phyloP scores from a whole-genome alignment of 2,797 vertebrate species.

The Anguilla anguilla region DNA sequence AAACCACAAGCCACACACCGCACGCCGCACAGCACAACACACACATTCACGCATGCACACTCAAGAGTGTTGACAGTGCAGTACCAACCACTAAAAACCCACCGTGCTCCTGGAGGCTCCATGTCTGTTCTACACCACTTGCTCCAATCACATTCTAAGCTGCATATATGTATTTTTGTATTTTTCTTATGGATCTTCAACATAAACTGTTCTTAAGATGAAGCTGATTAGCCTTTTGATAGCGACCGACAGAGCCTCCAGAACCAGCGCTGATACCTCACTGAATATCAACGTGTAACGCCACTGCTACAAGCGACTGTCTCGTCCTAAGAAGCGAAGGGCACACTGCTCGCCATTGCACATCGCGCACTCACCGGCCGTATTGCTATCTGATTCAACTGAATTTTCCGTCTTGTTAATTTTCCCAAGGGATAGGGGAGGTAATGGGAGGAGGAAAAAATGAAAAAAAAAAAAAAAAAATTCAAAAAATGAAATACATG shows the following conservation, averaged over 20 bases:
- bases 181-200: not conserved
- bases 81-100: slow-evolving; percentile 46
- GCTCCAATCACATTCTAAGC: not conserved
- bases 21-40: slow-evolving; percentile 1
- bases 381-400: slow-evolving; percentile 16
- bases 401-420: slow-evolving; percentile 56
- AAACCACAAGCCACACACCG: slow-evolving; percentile 14
- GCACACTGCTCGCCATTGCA: slow-evolving; percentile 18
- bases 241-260: slow-evolving; percentile 20
- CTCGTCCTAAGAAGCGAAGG: slow-evolving; percentile 3
- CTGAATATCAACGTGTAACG: slow-evolving; percentile 19
- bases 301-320: slow-evolving; percentile 10
- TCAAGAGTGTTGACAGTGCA: slow-evolving; percentile 31
- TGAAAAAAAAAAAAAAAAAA: slow-evolving; percentile 6
- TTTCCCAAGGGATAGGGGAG: slow-evolving; percentile 43
- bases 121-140: not conserved
- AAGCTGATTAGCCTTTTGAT: slow-evolving; percentile 13
- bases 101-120: slow-evolving; percentile 31
- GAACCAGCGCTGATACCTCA: slow-evolving; percentile 27
- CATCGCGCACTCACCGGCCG: slow-evolving; percentile 59
- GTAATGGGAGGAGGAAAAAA: not conserved
- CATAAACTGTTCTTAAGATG: not conserved
- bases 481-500: slow-evolving; percentile 15
- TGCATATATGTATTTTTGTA: not conserved
- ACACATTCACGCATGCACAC: slow-evolving; percentile 22